Percentiles rank a stretch among this genome's conserved stretches.
These are phyloP conservation scores for Percina caprodes DNA, from an alignment of 2,113 vertebrate species.

Conservation along the genomic window DNA sequence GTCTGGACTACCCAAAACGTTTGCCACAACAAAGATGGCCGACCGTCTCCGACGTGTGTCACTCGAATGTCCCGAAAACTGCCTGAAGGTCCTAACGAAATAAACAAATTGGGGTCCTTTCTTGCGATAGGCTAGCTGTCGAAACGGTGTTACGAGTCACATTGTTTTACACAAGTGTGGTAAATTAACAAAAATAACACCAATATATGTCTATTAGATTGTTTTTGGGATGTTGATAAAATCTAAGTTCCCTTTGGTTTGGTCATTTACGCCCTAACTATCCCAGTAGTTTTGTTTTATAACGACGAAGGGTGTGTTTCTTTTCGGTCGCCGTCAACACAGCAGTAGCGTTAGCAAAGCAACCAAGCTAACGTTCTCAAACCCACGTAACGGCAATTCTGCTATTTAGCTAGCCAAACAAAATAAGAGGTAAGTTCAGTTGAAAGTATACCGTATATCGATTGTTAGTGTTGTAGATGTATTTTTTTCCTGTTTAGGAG, in stretches of 20 bases:
- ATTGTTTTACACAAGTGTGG: conserved; percentile 55
- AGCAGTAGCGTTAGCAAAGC: conserved; percentile 36
- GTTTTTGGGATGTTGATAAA: conserved; percentile 23
- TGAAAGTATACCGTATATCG: rapidly evolving
- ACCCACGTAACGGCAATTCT: background rate
- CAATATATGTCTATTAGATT: background rate
- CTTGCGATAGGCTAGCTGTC: conserved; percentile 55
- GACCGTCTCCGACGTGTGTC: conserved; percentile 2
- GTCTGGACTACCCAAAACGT: background rate
- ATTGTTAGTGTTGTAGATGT: background rate
- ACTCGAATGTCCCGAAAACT: conserved; percentile 36
- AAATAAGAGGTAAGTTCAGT: conserved; percentile 53
- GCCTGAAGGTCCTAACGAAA: conserved; percentile 81
- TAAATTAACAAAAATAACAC: conserved; percentile 7
- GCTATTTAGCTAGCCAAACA: conserved; percentile 20
- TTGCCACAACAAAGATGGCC: conserved; percentile 68
- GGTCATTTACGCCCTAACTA: conserved; percentile 9
- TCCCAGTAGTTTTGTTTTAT: conserved; percentile 16
- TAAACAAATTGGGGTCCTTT: conserved; percentile 83
- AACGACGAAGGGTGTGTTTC: conserved; percentile 60
- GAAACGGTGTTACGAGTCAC: conserved; percentile 40
- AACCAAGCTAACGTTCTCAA: conserved; percentile 20
- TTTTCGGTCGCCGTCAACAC: conserved; percentile 39
- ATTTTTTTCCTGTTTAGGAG: rapidly evolving
- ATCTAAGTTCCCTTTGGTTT: background rate